Percentiles rank a stretch among this genome's conserved stretches.
Conservation (phyloP, 64 coral and sea anemone species). For the Dendronephthya gigantea region DNA sequence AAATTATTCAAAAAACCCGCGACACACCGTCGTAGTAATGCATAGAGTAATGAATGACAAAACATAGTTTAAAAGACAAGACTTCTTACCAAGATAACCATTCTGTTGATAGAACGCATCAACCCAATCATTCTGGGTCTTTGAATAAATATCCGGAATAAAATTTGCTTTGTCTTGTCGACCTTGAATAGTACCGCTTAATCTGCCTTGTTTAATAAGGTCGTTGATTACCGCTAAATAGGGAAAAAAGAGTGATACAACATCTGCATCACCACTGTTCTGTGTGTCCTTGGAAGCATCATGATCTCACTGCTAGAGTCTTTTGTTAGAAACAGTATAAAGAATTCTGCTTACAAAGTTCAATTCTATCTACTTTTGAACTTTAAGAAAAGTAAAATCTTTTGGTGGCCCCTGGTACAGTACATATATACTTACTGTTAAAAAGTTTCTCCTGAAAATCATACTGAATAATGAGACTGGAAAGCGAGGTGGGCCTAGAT, state of each 20-base stretch:
- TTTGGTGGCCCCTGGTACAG: no score
- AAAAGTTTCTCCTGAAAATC: constrained; percentile 93
- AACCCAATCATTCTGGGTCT: constrained; percentile 77
- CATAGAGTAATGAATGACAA: no score
- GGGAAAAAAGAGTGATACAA: background rate
- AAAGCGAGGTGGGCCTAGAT: constrained; percentile 78
- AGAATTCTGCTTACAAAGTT: no score
- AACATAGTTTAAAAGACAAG: background rate
- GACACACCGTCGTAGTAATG: background rate
- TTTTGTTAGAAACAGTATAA: no score
- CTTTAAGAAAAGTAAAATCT: no score
- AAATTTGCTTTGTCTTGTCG: constrained; percentile 67
- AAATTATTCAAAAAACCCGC: no score
- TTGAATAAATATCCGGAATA: constrained; percentile 90
- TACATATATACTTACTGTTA: constrained; percentile 50
- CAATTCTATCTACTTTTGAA: no score
- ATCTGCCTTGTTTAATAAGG: constrained; percentile 34
- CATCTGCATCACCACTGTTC: no score
- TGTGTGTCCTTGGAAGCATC: no score
- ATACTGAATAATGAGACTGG: constrained; percentile 55
- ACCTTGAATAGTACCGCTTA: constrained; percentile 70
- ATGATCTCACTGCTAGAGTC: no score
- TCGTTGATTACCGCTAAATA: constrained; percentile 52
- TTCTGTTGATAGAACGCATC: constrained; percentile 95
- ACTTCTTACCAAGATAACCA: constrained; percentile 82